Percentiles rank a stretch among this genome's conserved stretches.
These are phyloP conservation scores for Cephus rjabovi DNA, from an alignment of 2,888 invertebrate species.

Conservation along the genomic window DNA sequence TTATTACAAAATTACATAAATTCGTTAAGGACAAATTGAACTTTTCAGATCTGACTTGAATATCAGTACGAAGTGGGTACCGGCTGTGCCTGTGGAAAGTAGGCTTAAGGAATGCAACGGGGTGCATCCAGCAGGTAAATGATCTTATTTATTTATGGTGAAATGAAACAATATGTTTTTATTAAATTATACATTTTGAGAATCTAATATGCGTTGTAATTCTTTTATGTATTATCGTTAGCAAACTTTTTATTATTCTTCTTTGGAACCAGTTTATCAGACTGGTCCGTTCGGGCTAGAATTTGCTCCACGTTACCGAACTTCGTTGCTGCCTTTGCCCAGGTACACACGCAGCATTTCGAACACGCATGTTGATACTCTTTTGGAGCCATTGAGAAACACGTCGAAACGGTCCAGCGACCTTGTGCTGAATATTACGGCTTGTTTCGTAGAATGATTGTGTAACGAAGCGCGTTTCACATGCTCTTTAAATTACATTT, in stretches of 20 bases:
- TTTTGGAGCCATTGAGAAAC: slow-evolving; percentile 36
- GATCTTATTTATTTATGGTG: background rate
- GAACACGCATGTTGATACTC: background rate
- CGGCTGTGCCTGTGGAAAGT: background rate
- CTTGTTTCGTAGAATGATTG: slow-evolving; percentile 8
- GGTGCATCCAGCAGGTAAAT: background rate
- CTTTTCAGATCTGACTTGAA: background rate
- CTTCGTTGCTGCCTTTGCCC: background rate
- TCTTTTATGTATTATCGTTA: background rate
- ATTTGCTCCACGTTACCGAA: background rate
- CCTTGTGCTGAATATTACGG: slow-evolving; percentile 56
- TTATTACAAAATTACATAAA: background rate
- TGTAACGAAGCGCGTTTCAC: slow-evolving; percentile 15
- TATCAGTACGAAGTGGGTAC: background rate
- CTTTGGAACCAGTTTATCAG: background rate
- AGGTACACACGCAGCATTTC: background rate
- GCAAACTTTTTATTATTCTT: background rate
- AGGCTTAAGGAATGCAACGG: background rate
- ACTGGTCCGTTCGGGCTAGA: background rate
- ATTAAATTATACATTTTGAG: too few species aligned
- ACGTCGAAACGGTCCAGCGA: slow-evolving; percentile 41
- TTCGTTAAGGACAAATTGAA: background rate
- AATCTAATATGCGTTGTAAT: background rate
- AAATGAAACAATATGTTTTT: background rate
- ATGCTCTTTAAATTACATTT: slow-evolving; percentile 3